Conservation (phyloP, 1,140 invertebrate genomes). For the Diabrotica undecimpunctata region DNA sequence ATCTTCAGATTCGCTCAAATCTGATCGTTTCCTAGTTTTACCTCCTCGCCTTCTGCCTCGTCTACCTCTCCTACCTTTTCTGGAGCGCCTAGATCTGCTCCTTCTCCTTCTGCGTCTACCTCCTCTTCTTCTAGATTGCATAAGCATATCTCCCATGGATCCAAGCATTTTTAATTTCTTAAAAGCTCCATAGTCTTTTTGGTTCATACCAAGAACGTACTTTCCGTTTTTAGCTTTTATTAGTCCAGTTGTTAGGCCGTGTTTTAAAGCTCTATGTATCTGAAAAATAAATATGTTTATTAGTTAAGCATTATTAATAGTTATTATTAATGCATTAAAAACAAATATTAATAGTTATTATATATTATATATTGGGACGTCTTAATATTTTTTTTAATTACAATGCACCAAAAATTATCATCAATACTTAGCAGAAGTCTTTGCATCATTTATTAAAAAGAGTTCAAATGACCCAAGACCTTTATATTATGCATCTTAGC, state of each 20-base stretch:
- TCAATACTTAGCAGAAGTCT: too few relatives aligned
- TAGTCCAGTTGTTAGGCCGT: not conserved
- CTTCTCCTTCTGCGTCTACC: not conserved
- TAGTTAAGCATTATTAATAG: too few relatives aligned
- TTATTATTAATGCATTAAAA: too few relatives aligned
- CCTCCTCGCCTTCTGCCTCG: not conserved
- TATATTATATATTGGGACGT: too few relatives aligned
- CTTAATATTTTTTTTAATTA: too few relatives aligned
- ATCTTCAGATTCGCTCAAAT: not conserved
- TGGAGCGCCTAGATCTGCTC: not conserved
- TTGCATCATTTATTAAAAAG: too few relatives aligned
- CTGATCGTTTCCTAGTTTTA: not conserved
- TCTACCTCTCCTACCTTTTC: not conserved
- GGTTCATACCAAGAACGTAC: constrained; percentile 5
- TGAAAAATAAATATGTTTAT: not conserved
- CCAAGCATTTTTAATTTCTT: not conserved
- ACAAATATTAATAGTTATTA: too few relatives aligned
- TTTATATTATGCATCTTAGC: too few relatives aligned
- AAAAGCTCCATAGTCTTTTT: constrained; percentile 7
- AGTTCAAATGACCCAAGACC: too few relatives aligned
- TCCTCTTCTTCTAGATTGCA: not conserved
- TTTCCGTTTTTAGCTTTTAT: constrained; percentile 5
- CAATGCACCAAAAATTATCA: too few relatives aligned
- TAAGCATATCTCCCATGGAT: not conserved
- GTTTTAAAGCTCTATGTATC: constrained; percentile 5